phyloP scores from a whole-genome alignment of 1,140 invertebrate genomes.

The Drosophila miranda region DNA sequence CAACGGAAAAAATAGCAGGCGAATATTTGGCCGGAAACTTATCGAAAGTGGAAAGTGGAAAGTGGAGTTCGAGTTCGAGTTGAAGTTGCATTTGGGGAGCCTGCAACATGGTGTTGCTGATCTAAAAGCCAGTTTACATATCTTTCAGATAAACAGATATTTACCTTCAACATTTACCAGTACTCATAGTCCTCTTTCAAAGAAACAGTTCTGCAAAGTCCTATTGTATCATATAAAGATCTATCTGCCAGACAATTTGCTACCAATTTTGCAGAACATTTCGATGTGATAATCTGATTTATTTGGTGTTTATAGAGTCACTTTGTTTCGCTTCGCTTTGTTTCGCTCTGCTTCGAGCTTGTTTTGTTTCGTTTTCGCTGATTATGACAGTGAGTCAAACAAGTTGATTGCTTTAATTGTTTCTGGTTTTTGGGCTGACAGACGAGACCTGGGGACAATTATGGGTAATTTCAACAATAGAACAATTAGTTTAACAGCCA shows the following conservation, averaged over 20 bases:
- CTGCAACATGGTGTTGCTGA: too few relatives aligned
- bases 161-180: constrained; percentile 20
- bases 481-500: constrained; percentile 37
- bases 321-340: too few relatives aligned
- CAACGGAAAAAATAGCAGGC: constrained; percentile 31
- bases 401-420: constrained; percentile 62
- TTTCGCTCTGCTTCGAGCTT: constrained; percentile 12
- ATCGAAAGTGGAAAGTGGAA: constrained; percentile 31
- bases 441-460: constrained; percentile 4
- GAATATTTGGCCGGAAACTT: constrained; percentile 41
- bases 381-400: constrained; percentile 43
- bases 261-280: background rate
- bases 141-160: constrained; percentile 40
- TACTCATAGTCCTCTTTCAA: too few relatives aligned
- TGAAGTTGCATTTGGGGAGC: constrained; percentile 11
- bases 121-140: background rate
- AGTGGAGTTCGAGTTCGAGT: constrained; percentile 1
- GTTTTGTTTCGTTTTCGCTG: constrained; percentile 2
- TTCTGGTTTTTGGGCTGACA: constrained; percentile 23
- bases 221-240: too few relatives aligned
- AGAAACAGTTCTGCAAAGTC: too few relatives aligned
- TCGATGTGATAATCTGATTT: constrained; percentile 45
- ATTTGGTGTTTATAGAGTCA: constrained; percentile 26
- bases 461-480: constrained; percentile 40
- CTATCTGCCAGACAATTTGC: constrained; percentile 1